phyloP scores from a whole-genome alignment of 2,888 invertebrate species.

The Caenorhabditis sp. region DNA sequence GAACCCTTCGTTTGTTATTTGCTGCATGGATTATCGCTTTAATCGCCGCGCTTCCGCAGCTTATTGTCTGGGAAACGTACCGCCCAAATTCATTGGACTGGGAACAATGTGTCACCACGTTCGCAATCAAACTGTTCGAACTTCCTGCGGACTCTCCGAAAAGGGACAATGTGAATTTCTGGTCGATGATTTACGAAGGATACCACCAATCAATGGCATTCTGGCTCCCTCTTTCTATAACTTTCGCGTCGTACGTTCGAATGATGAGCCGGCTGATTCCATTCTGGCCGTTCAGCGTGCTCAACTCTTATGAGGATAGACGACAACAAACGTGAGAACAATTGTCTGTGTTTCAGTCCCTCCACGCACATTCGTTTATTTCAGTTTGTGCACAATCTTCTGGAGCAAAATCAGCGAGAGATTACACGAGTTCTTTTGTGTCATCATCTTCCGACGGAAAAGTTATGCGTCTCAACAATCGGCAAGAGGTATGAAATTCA shows the following conservation, averaged over 20 bases:
- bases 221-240: slow-evolving; percentile 59
- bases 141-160: slow-evolving; percentile 8
- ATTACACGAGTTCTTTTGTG: slow-evolving; percentile 12
- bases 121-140: slow-evolving; percentile 48
- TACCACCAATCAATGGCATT: slow-evolving; percentile 55
- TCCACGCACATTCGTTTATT: too few relatives aligned
- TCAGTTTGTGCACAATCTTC: slow-evolving; percentile 45
- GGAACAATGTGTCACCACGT: slow-evolving; percentile 72
- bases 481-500: slow-evolving; percentile 34
- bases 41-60: slow-evolving; percentile 72
- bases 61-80: slow-evolving; percentile 70
- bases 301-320: slow-evolving; percentile 37
- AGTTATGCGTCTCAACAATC: slow-evolving; percentile 10
- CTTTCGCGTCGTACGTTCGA: slow-evolving; percentile 44
- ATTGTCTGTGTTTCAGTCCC: background rate
- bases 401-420: slow-evolving; percentile 17
- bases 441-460: slow-evolving; percentile 20
- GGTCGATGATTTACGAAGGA: slow-evolving; percentile 62
- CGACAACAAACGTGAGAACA: slow-evolving; percentile 38
- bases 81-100: slow-evolving; percentile 53
- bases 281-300: slow-evolving; percentile 41
- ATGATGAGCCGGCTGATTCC: slow-evolving; percentile 57
- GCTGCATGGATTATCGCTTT: slow-evolving; percentile 67
- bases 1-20: slow-evolving; percentile 59
- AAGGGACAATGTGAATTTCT: slow-evolving; percentile 8